Percentiles rank a stretch among this genome's conserved stretches.
These are phyloP conservation scores for Strix uralensis DNA, from an alignment of 2,113 vertebrate genomes.

Conservation along the genomic window DNA sequence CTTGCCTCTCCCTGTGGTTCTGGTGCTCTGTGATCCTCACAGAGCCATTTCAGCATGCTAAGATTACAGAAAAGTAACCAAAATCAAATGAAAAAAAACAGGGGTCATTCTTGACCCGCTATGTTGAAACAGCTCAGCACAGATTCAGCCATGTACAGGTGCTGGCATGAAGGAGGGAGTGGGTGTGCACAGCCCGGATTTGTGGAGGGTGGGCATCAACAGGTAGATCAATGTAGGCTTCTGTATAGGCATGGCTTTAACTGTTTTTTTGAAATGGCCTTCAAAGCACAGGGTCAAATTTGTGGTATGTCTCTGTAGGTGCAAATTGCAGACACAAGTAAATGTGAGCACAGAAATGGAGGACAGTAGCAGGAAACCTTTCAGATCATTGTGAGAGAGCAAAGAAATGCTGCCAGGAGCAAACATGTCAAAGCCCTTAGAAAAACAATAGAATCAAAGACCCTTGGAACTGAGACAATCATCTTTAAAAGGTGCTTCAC, in stretches of 20 bases:
- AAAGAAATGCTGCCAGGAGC: slow-evolving; percentile 25
- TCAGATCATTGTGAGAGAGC: not conserved
- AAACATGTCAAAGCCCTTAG: slow-evolving; percentile 18
- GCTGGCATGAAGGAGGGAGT: not conserved
- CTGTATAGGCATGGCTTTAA: not conserved
- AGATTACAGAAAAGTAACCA: not conserved
- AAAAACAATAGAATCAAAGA: not conserved
- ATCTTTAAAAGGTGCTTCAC: slow-evolving; percentile 22
- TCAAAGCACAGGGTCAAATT: not conserved
- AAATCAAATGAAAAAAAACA: not conserved
- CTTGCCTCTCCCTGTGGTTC: not conserved
- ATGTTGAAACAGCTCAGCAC: not conserved
- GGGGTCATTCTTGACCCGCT: not conserved
- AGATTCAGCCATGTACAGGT: not conserved
- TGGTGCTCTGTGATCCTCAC: not conserved
- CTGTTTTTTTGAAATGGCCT: not conserved
- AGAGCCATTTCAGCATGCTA: not conserved
- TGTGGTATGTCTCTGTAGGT: not conserved
- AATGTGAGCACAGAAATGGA: not conserved
- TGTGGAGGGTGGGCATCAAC: rapidly evolving
- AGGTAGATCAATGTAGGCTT: not conserved
- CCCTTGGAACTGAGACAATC: not conserved
- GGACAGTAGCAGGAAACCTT: not conserved
- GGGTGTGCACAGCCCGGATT: not conserved
- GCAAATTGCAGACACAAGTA: not conserved